Percentiles rank a stretch among this genome's conserved stretches.
Evolutionary conservation across 2,888 invertebrate species (phyloP).

Genomic region (Drosophila tripunctata): DNA sequence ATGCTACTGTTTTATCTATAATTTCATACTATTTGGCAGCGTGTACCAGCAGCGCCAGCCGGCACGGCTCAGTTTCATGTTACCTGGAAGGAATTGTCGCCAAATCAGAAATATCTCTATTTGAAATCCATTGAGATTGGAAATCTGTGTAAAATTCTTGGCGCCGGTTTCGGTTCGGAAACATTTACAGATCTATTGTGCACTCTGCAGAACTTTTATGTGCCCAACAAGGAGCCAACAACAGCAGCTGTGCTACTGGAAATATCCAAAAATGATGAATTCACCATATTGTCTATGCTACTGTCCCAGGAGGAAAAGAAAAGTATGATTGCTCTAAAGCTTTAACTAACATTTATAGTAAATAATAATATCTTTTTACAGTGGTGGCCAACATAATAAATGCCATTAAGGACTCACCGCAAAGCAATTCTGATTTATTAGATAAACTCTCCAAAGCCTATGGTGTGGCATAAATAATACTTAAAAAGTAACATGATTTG

Average conservation of each 20-base stretch:
- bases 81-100: conserved; percentile 82
- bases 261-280: conserved; percentile 81
- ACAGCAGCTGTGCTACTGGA: conserved; percentile 73
- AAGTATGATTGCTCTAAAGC: conserved; percentile 68
- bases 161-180: conserved; percentile 82
- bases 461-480: conserved; percentile 30
- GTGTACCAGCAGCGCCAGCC: conserved; percentile 74
- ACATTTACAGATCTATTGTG: conserved; percentile 77
- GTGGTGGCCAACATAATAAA: conserved; percentile 66
- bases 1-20: not conserved
- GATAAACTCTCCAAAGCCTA: conserved; percentile 63
- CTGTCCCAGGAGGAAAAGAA: conserved; percentile 80
- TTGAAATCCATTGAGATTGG: conserved; percentile 80
- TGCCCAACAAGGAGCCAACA: conserved; percentile 71
- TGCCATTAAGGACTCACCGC: conserved; percentile 61
- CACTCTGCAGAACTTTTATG: conserved; percentile 77
- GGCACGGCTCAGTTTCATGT: conserved; percentile 82
- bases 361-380: conserved; percentile 35
- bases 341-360: not conserved
- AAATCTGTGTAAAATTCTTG: conserved; percentile 81
- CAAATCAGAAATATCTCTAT: conserved; percentile 80
- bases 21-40: conserved; percentile 40
- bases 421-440: conserved; percentile 41
- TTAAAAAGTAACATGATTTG: conserved; percentile 38
- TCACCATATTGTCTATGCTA: conserved; percentile 80